These are phyloP conservation scores for Sebastiscus albofasciatus DNA, from an alignment of 2,797 vertebrate species.

Conservation along the genomic window DNA sequence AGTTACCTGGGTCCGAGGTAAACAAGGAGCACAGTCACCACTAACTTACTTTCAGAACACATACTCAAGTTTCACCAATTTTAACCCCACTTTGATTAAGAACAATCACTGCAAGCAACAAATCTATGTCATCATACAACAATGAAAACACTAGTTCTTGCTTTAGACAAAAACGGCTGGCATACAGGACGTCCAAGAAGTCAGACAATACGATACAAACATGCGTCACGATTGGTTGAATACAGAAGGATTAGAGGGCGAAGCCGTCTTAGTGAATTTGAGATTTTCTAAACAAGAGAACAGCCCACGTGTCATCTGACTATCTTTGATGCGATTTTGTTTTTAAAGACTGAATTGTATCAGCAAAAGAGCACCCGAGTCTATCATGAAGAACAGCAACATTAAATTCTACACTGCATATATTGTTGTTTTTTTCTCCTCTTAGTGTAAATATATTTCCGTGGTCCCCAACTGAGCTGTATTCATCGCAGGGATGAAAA, in stretches of 20 bases:
- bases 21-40: slow-evolving; percentile 73
- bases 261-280: slow-evolving; percentile 33
- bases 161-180: slow-evolving; percentile 77
- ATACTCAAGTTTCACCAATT: slow-evolving; percentile 73
- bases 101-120: slow-evolving; percentile 82
- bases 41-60: slow-evolving; percentile 75
- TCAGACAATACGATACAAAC: slow-evolving; percentile 81
- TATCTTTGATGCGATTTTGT: slow-evolving; percentile 17
- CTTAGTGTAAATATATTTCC: slow-evolving; percentile 55
- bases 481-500: slow-evolving; percentile 67
- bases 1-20: slow-evolving; percentile 64
- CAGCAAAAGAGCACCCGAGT: slow-evolving; percentile 66
- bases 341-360: slow-evolving; percentile 33
- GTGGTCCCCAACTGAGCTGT: slow-evolving; percentile 64
- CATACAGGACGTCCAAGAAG: slow-evolving; percentile 78
- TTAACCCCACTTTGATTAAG: slow-evolving; percentile 79
- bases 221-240: slow-evolving; percentile 75
- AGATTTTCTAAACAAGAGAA: slow-evolving; percentile 41
- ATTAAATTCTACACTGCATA: slow-evolving; percentile 62
- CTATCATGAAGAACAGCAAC: slow-evolving; percentile 49
- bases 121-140: slow-evolving; percentile 76
- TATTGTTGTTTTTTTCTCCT: slow-evolving; percentile 42
- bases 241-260: slow-evolving; percentile 51
- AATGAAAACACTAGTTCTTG: slow-evolving; percentile 77
- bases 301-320: not conserved